These are phyloP conservation scores for Paramuricea clavata DNA, from an alignment of 92 coral and sea anemone genomes.

Conservation along the genomic window DNA sequence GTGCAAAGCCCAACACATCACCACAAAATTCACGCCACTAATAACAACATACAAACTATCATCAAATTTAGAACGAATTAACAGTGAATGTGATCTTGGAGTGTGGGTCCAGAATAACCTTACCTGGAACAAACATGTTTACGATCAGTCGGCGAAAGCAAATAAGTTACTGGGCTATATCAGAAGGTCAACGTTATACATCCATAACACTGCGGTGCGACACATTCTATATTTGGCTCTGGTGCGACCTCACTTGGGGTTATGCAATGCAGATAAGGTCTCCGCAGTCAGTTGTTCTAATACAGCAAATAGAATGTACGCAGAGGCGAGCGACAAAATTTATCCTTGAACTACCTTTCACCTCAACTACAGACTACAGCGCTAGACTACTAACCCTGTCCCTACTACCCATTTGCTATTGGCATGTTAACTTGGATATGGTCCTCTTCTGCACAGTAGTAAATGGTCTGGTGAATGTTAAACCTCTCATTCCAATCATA, in stretches of 20 bases:
- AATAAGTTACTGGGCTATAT: too few relatives aligned
- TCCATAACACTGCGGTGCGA: not conserved
- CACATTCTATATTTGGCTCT: not conserved
- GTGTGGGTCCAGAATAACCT: slow-evolving; percentile 50
- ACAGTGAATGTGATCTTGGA: slow-evolving; percentile 25
- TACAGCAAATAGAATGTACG: slow-evolving; percentile 3
- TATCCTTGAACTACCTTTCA: slow-evolving; percentile 36
- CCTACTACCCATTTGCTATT: slow-evolving; percentile 43
- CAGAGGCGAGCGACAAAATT: slow-evolving; percentile 45
- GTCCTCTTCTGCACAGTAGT: slow-evolving; percentile 54
- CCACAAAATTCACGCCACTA: slow-evolving; percentile 13
- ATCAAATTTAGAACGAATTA: not conserved
- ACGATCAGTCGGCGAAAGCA: slow-evolving; percentile 28
- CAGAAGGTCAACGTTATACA: too few relatives aligned
- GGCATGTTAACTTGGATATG: slow-evolving; percentile 55
- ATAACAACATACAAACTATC: not conserved
- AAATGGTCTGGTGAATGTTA: slow-evolving; percentile 39
- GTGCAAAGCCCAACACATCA: slow-evolving; percentile 20
- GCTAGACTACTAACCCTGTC: not conserved
- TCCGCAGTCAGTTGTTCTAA: not conserved
- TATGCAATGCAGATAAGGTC: not conserved
- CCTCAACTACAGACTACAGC: not conserved
- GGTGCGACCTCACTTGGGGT: slow-evolving; percentile 21
- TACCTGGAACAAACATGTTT: slow-evolving; percentile 48
- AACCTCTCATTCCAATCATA: not conserved